Evolutionary conservation across 2,797 vertebrate species (phyloP).

Genomic region (Hapalemur alaotrensis): DNA sequence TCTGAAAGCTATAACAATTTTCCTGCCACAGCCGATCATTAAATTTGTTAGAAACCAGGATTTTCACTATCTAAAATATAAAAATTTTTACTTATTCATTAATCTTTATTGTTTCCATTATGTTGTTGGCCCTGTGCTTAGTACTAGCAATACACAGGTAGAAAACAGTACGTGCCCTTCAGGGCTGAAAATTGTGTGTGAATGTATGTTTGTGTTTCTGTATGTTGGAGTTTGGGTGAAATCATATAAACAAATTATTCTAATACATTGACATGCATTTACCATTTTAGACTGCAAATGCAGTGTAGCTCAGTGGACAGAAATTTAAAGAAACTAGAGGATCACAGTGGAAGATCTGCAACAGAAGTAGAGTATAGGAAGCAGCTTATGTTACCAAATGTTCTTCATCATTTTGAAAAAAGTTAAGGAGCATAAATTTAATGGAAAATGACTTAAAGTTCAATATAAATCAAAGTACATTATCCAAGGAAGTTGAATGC

Average conservation of each 20-base stretch:
- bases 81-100: too few species aligned
- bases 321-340: not conserved
- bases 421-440: not conserved
- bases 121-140: too few species aligned
- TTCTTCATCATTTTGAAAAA: not conserved
- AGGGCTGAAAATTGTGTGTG: not conserved
- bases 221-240: not conserved
- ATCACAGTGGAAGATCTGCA: not conserved
- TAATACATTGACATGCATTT: not conserved
- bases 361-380: not conserved
- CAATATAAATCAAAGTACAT: not conserved
- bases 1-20: not conserved
- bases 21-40: not conserved
- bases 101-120: not conserved
- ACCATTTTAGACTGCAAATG: not conserved
- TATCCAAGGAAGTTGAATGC: not conserved
- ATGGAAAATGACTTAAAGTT: not conserved
- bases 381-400: not conserved
- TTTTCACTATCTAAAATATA: not conserved
- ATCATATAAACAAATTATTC: not conserved
- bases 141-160: not conserved
- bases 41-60: not conserved
- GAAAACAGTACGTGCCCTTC: not conserved
- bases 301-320: not conserved
- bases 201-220: not conserved